Percentiles rank a stretch among this genome's conserved stretches.
Evolutionary conservation across 2,888 invertebrate genomes (phyloP).

Genomic region (Habrosyne pyritoides): DNA sequence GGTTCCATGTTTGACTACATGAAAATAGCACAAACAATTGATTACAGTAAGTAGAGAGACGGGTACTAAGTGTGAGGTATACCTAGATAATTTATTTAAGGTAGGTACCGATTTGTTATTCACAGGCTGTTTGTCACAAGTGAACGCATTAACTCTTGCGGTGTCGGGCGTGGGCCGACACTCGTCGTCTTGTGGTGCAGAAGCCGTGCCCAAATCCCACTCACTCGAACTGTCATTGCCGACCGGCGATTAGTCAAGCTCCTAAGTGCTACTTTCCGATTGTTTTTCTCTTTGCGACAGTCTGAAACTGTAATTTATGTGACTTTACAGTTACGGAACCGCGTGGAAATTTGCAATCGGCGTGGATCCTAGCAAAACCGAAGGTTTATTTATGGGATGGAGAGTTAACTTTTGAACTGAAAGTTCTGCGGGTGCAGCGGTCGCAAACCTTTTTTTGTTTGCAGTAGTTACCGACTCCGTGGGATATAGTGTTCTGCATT

Average conservation of each 20-base stretch:
- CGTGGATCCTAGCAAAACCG: slow-evolving; percentile 78
- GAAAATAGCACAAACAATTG: background rate
- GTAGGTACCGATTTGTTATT: slow-evolving; percentile 45
- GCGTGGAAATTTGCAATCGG: slow-evolving; percentile 79
- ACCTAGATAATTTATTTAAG: slow-evolving; percentile 14
- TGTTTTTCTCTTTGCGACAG: slow-evolving; percentile 77
- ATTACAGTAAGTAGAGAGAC: slow-evolving; percentile 1
- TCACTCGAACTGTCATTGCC: slow-evolving; percentile 70
- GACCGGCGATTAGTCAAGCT: slow-evolving; percentile 78
- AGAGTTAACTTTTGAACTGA: slow-evolving; percentile 74
- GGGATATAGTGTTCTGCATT: slow-evolving; percentile 54
- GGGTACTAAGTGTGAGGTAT: slow-evolving; percentile 4
- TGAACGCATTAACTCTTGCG: slow-evolving; percentile 53
- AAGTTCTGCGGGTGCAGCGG: slow-evolving; percentile 74
- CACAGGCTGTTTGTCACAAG: slow-evolving; percentile 55
- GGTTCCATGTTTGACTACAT: too few relatives aligned
- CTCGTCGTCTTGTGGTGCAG: slow-evolving; percentile 55
- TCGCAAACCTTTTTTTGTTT: slow-evolving; percentile 67
- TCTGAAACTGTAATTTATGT: slow-evolving; percentile 81
- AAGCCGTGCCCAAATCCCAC: slow-evolving; percentile 54
- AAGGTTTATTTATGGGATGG: slow-evolving; percentile 80
- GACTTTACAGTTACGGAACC: slow-evolving; percentile 77
- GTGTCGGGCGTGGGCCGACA: slow-evolving; percentile 26
- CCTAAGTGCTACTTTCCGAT: slow-evolving; percentile 80
- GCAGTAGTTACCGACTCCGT: slow-evolving; percentile 53